Conservation (phyloP, 2,113 vertebrate genomes). For the Dasyurus viverrinus region DNA sequence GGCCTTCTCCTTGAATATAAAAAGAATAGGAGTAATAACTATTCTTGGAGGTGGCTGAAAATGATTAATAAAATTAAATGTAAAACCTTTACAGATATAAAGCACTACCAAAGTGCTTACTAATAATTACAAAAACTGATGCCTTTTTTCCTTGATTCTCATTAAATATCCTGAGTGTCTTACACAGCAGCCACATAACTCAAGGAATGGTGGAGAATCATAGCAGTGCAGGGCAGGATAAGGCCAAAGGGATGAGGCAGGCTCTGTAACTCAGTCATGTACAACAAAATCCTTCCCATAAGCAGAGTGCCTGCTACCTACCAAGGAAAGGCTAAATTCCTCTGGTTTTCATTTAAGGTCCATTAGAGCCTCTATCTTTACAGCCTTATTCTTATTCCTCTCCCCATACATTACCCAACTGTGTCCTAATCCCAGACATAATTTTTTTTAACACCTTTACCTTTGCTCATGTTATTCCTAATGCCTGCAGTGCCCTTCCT, state of each 20-base stretch:
- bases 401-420: background rate
- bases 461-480: background rate
- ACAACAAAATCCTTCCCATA: background rate
- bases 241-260: background rate
- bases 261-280: background rate
- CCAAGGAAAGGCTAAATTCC: background rate
- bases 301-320: background rate
- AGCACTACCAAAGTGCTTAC: background rate
- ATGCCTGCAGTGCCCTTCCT: background rate
- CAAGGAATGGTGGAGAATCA: background rate
- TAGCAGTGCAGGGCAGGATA: background rate
- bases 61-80: background rate
- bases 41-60: background rate
- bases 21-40: background rate
- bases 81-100: background rate
- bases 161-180: background rate
- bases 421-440: background rate
- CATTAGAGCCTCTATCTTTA: background rate
- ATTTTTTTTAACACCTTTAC: background rate
- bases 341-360: background rate
- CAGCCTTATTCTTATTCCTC: background rate
- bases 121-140: constrained; percentile 9
- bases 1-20: background rate
- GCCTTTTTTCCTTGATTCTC: background rate
- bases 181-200: background rate